A percentile compares a stretch with the other conserved stretches of the same genome.
These are phyloP conservation scores for Caenorhabditis doughertyi DNA, from an alignment of 2,888 invertebrate genomes.

Conservation along the genomic window DNA sequence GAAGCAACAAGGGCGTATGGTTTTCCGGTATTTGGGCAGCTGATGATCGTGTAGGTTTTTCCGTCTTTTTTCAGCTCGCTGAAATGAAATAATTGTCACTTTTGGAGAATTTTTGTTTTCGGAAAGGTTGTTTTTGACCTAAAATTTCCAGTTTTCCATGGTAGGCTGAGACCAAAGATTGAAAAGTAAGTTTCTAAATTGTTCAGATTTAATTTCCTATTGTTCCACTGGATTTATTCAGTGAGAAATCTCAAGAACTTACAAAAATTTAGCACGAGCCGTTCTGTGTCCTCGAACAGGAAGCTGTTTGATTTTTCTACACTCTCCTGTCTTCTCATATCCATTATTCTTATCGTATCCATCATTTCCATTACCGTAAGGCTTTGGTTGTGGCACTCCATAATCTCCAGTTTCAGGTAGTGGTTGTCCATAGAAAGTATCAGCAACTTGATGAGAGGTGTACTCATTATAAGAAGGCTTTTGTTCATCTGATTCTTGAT, in stretches of 20 bases:
- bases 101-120: too few relatives aligned
- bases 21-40: constrained; percentile 17
- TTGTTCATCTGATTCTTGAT: background rate
- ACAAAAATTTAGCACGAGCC: constrained; percentile 9
- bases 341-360: background rate
- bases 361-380: background rate
- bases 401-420: too few relatives aligned
- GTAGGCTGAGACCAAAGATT: too few relatives aligned
- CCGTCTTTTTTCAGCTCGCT: background rate
- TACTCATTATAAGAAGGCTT: background rate
- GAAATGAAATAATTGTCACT: background rate
- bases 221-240: too few relatives aligned
- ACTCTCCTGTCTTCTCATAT: constrained; percentile 4
- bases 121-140: too few relatives aligned
- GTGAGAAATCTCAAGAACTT: background rate
- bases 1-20: constrained; percentile 4
- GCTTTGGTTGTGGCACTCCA: background rate
- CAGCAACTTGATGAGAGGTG: background rate
- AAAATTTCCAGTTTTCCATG: too few relatives aligned
- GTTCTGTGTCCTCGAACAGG: constrained; percentile 9
- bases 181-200: too few relatives aligned
- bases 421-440: background rate
- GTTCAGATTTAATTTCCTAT: too few relatives aligned
- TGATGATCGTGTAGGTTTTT: background rate
- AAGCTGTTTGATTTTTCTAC: constrained; percentile 11